phyloP scores from a whole-genome alignment of 1,140 invertebrate species.

The Drosophila kohkoa region DNA sequence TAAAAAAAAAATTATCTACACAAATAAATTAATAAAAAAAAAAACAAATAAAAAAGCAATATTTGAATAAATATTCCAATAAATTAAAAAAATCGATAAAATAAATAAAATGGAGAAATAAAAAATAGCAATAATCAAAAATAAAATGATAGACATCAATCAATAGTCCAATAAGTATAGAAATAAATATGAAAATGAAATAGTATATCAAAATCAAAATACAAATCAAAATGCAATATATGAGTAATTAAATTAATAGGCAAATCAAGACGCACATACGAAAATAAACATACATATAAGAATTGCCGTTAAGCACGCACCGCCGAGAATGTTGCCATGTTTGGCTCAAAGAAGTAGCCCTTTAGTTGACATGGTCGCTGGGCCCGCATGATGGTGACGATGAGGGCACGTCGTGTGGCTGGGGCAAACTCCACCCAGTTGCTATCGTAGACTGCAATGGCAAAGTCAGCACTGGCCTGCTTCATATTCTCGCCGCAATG shows the following conservation, averaged over 20 bases:
- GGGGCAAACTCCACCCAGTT: conserved; percentile 58
- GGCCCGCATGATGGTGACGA: conserved; percentile 60
- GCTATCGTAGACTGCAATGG: conserved; percentile 55
- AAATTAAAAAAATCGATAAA: neutral
- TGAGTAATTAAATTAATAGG: neutral
- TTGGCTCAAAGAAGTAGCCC: conserved; percentile 71
- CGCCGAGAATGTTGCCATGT: conserved; percentile 70
- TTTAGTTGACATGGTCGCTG: conserved; percentile 64
- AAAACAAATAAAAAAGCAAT: no score
- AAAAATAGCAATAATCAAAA: no score
- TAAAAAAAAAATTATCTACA: no score
- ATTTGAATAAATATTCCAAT: no score
- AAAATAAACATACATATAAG: conserved; percentile 7
- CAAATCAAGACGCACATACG: neutral
- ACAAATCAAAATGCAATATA: no score
- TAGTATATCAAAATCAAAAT: no score
- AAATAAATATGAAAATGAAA: no score
- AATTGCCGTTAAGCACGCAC: conserved; percentile 29
- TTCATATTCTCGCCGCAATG: conserved; percentile 71
- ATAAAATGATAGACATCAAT: no score
- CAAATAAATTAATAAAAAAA: no score
- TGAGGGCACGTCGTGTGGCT: conserved; percentile 42
- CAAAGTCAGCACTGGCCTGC: conserved; percentile 64
- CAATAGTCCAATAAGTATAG: neutral
- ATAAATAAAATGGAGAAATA: no score